Evolutionary conservation across 2,113 vertebrate genomes (phyloP).

Genomic region (Hystrix brachyura): DNA sequence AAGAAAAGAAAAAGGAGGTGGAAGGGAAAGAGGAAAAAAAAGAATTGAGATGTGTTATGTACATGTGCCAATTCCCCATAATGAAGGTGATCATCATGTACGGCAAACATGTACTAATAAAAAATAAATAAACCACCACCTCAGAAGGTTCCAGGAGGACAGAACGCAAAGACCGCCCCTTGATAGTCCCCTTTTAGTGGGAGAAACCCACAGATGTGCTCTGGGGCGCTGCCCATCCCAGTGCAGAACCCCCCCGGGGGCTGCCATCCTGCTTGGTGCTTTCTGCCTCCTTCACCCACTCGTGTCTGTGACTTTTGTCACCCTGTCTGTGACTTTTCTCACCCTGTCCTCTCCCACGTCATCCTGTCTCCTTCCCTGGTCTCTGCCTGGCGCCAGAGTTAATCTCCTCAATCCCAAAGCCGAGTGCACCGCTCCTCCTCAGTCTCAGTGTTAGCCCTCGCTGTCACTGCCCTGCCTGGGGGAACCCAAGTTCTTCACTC

Average conservation of each 20-base stretch:
- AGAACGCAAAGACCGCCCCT: neutral
- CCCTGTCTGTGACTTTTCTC: neutral
- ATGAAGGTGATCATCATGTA: too few species aligned
- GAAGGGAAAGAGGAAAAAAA: too few species aligned
- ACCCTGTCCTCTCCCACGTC: neutral
- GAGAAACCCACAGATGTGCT: neutral
- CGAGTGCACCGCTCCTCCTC: neutral
- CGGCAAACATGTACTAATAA: too few species aligned
- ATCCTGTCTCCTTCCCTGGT: neutral
- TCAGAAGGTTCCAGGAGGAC: neutral
- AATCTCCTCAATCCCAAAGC: neutral
- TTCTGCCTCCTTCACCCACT: too few species aligned
- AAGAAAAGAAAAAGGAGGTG: too few species aligned
- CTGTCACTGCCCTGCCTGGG: neutral
- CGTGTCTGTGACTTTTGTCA: too few species aligned
- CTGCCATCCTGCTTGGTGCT: too few species aligned
- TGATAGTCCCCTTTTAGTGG: neutral
- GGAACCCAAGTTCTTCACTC: neutral
- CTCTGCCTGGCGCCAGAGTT: neutral
- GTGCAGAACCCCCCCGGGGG: too few species aligned
- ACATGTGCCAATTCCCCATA: too few species aligned
- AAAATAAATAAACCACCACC: neutral
- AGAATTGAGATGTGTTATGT: too few species aligned
- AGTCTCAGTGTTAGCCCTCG: neutral
- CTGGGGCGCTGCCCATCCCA: too few species aligned